Evolutionary conservation across 1,140 invertebrate species (phyloP).

Genomic region (Coptotermes formosanus): DNA sequence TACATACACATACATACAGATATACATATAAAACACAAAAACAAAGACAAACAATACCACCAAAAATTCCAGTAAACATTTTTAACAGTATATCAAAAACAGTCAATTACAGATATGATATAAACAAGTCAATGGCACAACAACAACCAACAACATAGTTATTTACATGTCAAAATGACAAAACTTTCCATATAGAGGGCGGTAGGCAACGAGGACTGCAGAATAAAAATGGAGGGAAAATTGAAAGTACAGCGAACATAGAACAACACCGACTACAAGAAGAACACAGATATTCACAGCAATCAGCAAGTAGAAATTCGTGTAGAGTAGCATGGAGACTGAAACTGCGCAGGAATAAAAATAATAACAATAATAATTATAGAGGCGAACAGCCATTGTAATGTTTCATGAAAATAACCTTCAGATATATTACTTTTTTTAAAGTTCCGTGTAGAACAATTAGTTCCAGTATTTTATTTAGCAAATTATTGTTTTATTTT

Average conservation of each 20-base stretch:
- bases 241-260: neutral
- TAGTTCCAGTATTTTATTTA: no score
- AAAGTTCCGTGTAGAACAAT: no score
- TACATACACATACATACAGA: conserved; percentile 35
- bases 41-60: conserved; percentile 48
- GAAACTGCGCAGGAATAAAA: neutral
- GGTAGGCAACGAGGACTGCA: neutral
- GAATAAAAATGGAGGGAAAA: neutral
- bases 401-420: neutral
- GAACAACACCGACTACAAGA: conserved; percentile 9
- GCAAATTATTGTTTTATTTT: no score
- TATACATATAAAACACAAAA: conserved; percentile 43
- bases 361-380: neutral
- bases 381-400: neutral
- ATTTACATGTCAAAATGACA: neutral
- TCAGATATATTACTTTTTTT: neutral
- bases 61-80: conserved; percentile 41
- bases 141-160: neutral
- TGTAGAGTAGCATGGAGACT: no score
- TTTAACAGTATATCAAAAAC: neutral
- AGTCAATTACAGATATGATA: neutral
- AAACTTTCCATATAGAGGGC: neutral
- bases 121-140: neutral
- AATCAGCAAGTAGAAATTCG: neutral
- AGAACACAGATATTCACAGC: neutral